These are phyloP conservation scores for Mustela nigripes DNA, from an alignment of 2,113 vertebrate genomes.

Conservation along the genomic window DNA sequence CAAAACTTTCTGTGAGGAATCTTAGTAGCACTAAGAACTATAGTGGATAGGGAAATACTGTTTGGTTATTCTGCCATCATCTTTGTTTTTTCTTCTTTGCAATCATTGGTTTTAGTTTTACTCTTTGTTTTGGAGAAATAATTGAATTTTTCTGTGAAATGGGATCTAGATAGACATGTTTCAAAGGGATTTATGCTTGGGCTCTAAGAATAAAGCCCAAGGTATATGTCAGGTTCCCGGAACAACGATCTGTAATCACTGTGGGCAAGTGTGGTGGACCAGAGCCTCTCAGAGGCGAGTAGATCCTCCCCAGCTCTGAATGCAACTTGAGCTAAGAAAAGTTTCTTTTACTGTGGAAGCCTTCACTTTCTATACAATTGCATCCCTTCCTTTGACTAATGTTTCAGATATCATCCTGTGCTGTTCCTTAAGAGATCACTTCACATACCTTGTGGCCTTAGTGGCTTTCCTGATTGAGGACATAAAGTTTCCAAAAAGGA, in stretches of 20 bases:
- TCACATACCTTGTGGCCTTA: neutral
- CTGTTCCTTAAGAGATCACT: neutral
- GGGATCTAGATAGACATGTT: neutral
- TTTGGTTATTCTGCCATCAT: constrained; percentile 14
- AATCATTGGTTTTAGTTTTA: constrained; percentile 55
- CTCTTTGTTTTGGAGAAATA: constrained; percentile 29
- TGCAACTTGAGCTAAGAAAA: neutral
- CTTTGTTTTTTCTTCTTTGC: constrained; percentile 45
- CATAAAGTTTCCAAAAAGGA: constrained; percentile 43
- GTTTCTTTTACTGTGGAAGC: neutral
- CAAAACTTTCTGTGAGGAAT: neutral
- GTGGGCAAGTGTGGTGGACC: neutral
- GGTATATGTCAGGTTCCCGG: neutral
- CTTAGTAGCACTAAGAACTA: neutral
- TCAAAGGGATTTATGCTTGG: neutral
- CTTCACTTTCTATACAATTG: neutral
- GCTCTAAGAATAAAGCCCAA: constrained; percentile 41
- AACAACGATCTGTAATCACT: neutral
- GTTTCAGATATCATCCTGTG: neutral
- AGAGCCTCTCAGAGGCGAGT: neutral
- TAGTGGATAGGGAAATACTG: neutral
- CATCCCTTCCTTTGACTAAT: neutral
- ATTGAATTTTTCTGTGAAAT: constrained; percentile 44
- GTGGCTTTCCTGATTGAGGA: neutral
- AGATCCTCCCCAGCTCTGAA: neutral